These are phyloP conservation scores for Hippolais icterina DNA, from an alignment of 2,113 vertebrate species.

Conservation along the genomic window DNA sequence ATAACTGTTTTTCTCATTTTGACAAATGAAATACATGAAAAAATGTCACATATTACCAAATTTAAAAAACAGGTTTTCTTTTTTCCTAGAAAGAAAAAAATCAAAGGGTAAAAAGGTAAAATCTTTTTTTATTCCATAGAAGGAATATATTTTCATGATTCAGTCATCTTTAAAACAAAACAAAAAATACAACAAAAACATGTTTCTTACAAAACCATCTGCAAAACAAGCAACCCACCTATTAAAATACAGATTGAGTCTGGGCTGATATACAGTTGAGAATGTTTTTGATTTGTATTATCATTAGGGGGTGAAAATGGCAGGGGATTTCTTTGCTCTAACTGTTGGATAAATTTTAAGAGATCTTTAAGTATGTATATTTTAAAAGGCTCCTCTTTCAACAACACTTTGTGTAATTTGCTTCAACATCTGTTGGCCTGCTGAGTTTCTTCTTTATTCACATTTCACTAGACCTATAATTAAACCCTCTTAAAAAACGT, in stretches of 20 bases:
- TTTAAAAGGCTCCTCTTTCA: background rate
- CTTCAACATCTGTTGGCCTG: background rate
- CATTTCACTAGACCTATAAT: background rate
- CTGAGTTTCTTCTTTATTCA: background rate
- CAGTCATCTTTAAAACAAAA: background rate
- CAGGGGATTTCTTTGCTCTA: background rate
- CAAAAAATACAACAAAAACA: background rate
- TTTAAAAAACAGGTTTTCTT: fast-evolving
- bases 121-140: background rate
- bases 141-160: background rate
- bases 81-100: background rate
- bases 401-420: background rate
- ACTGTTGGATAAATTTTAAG: background rate
- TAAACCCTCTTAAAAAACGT: background rate
- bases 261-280: background rate
- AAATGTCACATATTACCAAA: background rate
- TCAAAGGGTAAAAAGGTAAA: background rate
- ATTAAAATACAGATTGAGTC: background rate
- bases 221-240: background rate
- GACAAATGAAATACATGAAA: background rate
- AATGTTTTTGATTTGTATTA: background rate
- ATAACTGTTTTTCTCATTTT: background rate
- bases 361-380: background rate
- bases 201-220: background rate
- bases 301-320: background rate